Evolutionary conservation across 2,113 vertebrate species (phyloP).

Genomic region (Petromus typicus): DNA sequence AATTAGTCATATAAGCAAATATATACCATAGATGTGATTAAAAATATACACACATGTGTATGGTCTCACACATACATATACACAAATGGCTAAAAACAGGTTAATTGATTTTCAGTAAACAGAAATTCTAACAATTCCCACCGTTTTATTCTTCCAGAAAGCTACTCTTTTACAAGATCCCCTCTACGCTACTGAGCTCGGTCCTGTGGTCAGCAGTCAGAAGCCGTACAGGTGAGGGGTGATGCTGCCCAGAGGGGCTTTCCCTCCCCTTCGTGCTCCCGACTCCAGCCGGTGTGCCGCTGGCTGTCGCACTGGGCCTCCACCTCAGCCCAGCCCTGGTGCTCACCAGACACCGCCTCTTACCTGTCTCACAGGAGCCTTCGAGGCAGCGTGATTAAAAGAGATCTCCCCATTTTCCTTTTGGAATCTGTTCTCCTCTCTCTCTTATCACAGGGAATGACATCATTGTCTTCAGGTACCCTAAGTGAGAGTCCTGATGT

Average conservation of each 20-base stretch:
- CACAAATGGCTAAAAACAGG: not conserved
- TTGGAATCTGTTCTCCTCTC: not conserved
- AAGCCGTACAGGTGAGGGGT: conserved; percentile 76
- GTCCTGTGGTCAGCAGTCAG: not conserved
- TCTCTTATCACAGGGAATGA: not conserved
- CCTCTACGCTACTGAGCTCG: not conserved
- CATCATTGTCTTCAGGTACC: not conserved
- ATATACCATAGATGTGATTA: not conserved
- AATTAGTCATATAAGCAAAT: no score
- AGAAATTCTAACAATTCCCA: conserved; percentile 18
- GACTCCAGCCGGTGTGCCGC: not conserved
- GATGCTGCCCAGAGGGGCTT: not conserved
- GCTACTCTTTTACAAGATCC: conserved; percentile 80
- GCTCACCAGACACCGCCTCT: not conserved
- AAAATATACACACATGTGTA: not conserved
- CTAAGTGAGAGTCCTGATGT: not conserved
- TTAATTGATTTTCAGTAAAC: conserved; percentile 6
- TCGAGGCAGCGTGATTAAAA: not conserved
- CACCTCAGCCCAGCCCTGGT: not conserved
- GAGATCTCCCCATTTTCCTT: not conserved
- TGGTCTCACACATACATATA: not conserved
- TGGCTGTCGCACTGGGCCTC: not conserved
- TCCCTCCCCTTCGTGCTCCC: not conserved
- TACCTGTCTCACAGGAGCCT: not conserved
- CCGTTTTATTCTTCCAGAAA: conserved; percentile 68